Conservation (phyloP, 2,797 vertebrate species). For the Phalloptychus januarius region DNA sequence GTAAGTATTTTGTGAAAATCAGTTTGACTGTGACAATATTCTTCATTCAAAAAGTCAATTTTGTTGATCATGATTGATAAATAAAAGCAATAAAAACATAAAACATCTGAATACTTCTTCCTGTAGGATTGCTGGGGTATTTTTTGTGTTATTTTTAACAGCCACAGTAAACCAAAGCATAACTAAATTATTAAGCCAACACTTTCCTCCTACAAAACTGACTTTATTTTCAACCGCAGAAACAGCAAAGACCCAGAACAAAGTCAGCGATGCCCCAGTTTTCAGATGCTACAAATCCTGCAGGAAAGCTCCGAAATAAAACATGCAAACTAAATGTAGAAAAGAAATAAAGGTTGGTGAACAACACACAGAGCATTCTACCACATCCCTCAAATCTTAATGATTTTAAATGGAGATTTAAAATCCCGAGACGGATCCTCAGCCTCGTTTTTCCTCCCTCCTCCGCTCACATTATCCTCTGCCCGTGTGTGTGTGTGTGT, state of each 20-base stretch:
- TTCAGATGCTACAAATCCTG: slow-evolving; percentile 4
- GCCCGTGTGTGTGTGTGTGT: slow-evolving; percentile 48
- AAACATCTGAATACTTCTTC: background rate
- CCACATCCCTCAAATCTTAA: background rate
- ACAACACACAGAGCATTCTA: slow-evolving; percentile 14
- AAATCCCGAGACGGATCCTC: slow-evolving; percentile 19
- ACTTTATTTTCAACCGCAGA: slow-evolving; percentile 2
- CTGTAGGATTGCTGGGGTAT: background rate
- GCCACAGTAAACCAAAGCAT: background rate
- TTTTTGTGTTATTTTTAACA: background rate
- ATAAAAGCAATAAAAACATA: background rate
- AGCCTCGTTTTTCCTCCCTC: slow-evolving; percentile 7
- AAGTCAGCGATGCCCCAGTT: slow-evolving; percentile 18
- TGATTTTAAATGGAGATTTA: slow-evolving; percentile 20
- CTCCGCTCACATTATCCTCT: slow-evolving; percentile 38
- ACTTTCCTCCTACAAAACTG: background rate
- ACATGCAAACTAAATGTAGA: background rate
- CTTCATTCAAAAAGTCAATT: background rate
- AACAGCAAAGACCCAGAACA: background rate
- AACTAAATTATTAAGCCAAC: background rate
- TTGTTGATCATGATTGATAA: background rate
- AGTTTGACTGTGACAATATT: background rate
- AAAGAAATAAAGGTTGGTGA: background rate
- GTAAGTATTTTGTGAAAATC: background rate
- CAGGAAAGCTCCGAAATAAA: background rate